Percentiles rank a stretch among this genome's conserved stretches.
phyloP scores from a whole-genome alignment of 2,797 vertebrate species.

The Lepidocolaptes lacrymiger region DNA sequence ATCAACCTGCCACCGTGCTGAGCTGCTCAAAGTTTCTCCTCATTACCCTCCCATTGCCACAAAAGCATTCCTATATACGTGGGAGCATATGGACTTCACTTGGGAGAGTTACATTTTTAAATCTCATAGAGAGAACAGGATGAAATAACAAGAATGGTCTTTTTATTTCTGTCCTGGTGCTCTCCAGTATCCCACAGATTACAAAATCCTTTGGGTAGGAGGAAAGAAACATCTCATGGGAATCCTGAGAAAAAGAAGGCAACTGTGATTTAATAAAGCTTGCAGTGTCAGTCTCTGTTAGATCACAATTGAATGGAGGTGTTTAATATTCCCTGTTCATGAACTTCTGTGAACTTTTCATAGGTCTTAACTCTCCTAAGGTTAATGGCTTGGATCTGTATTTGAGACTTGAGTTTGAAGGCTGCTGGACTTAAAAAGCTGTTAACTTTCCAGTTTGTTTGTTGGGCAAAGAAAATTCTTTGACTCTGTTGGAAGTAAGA shows the following conservation, averaged over 20 bases:
- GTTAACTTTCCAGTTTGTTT: slow-evolving; percentile 2
- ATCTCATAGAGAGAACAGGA: background rate
- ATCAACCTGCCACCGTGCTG: slow-evolving; percentile 24
- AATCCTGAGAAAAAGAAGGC: slow-evolving; percentile 43
- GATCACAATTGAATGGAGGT: slow-evolving; percentile 38
- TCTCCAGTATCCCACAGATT: background rate
- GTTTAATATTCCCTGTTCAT: slow-evolving; percentile 52
- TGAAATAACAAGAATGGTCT: background rate
- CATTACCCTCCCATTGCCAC: background rate
- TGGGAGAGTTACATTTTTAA: background rate
- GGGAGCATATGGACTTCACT: background rate
- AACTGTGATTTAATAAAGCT: slow-evolving; percentile 47
- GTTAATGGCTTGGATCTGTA: slow-evolving; percentile 28
- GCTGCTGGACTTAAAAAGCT: slow-evolving; percentile 15
- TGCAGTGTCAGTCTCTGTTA: slow-evolving; percentile 37
- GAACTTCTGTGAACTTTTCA: slow-evolving; percentile 43
- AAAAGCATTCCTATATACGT: background rate
- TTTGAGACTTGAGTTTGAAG: background rate
- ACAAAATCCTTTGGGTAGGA: slow-evolving; percentile 13
- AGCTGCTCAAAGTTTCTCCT: slow-evolving; percentile 22
- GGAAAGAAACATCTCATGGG: slow-evolving; percentile 16
- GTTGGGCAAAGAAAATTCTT: slow-evolving; percentile 4
- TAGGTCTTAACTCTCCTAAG: slow-evolving; percentile 29
- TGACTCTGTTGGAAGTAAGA: background rate
- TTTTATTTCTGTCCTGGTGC: background rate